Conservation (phyloP, 2,113 vertebrate genomes). For the Clarias macrocephalus region DNA sequence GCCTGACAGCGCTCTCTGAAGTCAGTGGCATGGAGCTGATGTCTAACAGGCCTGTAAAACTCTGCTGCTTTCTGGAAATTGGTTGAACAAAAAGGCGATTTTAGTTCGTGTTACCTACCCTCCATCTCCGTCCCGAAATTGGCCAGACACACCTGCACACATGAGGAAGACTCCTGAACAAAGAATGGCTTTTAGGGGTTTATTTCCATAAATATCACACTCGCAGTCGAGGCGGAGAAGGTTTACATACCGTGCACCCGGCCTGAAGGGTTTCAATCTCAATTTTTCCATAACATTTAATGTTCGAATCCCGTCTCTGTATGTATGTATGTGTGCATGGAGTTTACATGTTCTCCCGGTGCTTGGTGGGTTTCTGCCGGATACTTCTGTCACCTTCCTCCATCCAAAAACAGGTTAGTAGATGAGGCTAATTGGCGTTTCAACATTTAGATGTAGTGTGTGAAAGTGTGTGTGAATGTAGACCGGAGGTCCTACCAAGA, state of each 20-base stretch:
- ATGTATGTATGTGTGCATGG: no score
- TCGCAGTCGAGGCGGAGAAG: background rate
- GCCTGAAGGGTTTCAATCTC: background rate
- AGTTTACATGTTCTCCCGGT: no score
- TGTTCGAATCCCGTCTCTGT: background rate
- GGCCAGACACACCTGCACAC: slow-evolving; percentile 7
- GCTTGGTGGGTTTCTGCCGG: no score
- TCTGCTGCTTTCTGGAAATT: slow-evolving; percentile 67
- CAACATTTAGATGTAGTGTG: no score
- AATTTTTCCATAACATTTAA: background rate
- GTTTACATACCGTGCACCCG: background rate
- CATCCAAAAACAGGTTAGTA: no score
- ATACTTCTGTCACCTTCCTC: no score
- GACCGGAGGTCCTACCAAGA: no score
- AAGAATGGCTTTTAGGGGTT: background rate
- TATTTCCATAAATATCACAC: background rate
- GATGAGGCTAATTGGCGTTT: no score
- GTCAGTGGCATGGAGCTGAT: slow-evolving; percentile 63
- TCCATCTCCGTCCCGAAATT: background rate
- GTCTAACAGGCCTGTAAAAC: slow-evolving; percentile 53
- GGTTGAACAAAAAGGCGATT: slow-evolving; percentile 14
- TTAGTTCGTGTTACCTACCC: background rate
- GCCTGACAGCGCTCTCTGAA: slow-evolving; percentile 55
- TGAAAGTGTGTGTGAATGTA: no score
- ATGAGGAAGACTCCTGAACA: background rate